A percentile compares a stretch with the other conserved stretches of the same genome.
Evolutionary conservation across 2,113 vertebrate species (phyloP).

Genomic region (Taxidea taxus): DNA sequence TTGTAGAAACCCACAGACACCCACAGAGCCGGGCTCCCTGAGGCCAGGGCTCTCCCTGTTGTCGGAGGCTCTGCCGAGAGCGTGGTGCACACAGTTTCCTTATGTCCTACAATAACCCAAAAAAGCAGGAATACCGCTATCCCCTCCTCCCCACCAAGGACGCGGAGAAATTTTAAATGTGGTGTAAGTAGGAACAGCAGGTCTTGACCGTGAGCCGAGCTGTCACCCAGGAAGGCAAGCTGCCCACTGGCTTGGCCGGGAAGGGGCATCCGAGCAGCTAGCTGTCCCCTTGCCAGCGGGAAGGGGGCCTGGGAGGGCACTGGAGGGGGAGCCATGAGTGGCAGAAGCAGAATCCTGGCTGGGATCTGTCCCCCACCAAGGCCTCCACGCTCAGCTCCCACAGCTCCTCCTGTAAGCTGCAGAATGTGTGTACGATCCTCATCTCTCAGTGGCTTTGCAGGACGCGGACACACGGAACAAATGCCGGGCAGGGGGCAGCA

Average conservation of each 20-base stretch:
- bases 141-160: not conserved
- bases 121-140: not conserved
- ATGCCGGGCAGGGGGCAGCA: not conserved
- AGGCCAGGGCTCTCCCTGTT: fast-evolving
- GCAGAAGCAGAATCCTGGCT: not conserved
- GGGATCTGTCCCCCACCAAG: not conserved
- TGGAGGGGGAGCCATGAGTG: not conserved
- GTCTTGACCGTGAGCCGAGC: fast-evolving
- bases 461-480: not conserved
- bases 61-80: no score
- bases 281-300: fast-evolving
- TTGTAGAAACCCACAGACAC: fast-evolving
- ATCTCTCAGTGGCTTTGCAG: not conserved
- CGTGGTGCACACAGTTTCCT: fast-evolving
- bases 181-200: fast-evolving
- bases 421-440: not conserved
- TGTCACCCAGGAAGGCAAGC: not conserved
- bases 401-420: not conserved
- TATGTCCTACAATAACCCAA: no score
- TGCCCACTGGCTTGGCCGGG: no score
- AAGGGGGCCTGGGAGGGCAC: fast-evolving
- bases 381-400: not conserved
- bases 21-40: fast-evolving
- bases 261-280: not conserved
- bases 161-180: not conserved